phyloP scores from a whole-genome alignment of 2,113 vertebrate genomes.

The Passer domesticus region DNA sequence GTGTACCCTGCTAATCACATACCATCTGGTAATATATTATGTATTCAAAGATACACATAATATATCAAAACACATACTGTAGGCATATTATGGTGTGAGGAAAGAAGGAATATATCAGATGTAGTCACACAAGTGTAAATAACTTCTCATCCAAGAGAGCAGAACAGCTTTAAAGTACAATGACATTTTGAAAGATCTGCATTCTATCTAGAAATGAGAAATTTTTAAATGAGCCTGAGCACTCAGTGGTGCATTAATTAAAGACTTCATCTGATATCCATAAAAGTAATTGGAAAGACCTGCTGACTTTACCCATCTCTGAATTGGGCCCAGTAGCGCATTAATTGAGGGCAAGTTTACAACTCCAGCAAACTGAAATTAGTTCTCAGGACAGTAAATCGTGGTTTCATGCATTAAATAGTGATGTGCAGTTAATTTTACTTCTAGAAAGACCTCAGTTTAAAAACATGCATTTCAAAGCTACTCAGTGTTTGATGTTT shows the following conservation, averaged over 20 bases:
- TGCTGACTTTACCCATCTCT: conserved; percentile 23
- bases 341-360: conserved; percentile 30
- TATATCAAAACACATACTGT: conserved; percentile 58
- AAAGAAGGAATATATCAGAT: conserved; percentile 47
- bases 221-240: conserved; percentile 35
- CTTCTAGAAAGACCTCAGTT: not conserved
- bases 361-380: conserved; percentile 15
- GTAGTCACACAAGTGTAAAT: conserved; percentile 58
- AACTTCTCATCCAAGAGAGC: conserved; percentile 56
- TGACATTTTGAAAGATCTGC: conserved; percentile 59
- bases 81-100: conserved; percentile 39
- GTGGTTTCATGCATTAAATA: not conserved
- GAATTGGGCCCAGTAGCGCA: conserved; percentile 13
- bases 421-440: not conserved
- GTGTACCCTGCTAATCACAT: conserved; percentile 46
- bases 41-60: conserved; percentile 60
- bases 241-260: conserved; percentile 53
- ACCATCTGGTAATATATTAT: conserved; percentile 63
- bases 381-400: conserved; percentile 27
- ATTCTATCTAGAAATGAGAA: conserved; percentile 38
- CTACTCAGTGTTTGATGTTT: not conserved
- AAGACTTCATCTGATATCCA: conserved; percentile 50
- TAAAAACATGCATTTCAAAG: not conserved
- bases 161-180: conserved; percentile 62
- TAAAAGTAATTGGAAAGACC: conserved; percentile 58